Evolutionary conservation across 2,888 invertebrate genomes (phyloP), one percentile per base, ranked within the genome.

Genomic region (Drosophila setosimentum): DNA sequence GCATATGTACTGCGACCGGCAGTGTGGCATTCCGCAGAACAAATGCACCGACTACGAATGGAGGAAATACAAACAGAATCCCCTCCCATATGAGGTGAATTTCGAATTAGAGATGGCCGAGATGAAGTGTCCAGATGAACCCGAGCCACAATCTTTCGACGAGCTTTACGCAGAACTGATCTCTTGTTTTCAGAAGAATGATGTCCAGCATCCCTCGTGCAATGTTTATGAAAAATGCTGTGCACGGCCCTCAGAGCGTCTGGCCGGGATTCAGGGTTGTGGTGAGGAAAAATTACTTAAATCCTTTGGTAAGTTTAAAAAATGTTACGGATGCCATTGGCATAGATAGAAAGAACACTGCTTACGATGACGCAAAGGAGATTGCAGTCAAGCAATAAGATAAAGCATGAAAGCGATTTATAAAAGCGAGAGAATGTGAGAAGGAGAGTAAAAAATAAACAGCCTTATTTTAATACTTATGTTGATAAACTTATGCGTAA

Each of bases 111-210:
- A 66, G 32, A 48, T 63, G 32, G 35, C 24, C 24, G 29, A 42
- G 13, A 51, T 53, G 27, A 18, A 24, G 1, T 21, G 24, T 1
- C 35, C 24, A 18, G 4, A 18, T 0, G 21, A 58, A 0, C 54
- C 65, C 0, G 82, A 89, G 55, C 85, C 85, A 3, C 33, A 42
- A 7, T 73, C 78, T n/a, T 87, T 87, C 33, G 89, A 85, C 1
- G 83, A 89, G 16, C 67, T 89, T 1, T 85, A 82, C 53, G 2
- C 33, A 3, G 24, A 75, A 7, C 64, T 85, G n/a, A 29, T 71
- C 1, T 37, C 48, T 3, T 87, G 85, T 32, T 85, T 85, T 13
- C 54, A 73, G 18, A 61, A 68, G 18, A 32, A 40, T 16, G 1
- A 13, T 2, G 3, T 45, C 2, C 51, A 50, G 33, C 50, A 45